Base-by-base conservation (phyloP, 2,113 vertebrate genomes). In the Piprites chloris region DNA sequence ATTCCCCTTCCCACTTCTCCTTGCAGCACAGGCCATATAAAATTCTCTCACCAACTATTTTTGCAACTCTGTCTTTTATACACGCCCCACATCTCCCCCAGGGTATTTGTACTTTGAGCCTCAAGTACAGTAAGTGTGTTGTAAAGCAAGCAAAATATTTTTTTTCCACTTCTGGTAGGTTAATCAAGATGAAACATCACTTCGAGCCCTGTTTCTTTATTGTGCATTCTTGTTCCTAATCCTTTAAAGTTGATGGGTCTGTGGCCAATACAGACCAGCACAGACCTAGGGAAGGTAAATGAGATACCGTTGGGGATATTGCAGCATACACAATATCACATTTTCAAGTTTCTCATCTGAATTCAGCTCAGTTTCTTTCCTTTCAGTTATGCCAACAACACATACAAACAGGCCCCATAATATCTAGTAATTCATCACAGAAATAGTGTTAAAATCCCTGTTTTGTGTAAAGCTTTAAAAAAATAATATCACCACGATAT, bases 291-390 rank as follows among this genome's bases (percentile, higher is more conserved):
- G 24, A 72, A 92, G 19, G 5, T 16, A 72, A 93, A 80, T 2
- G 5, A 59, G 35, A 75, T 19, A 27, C 9, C 12, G 3, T 0
- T 41, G 32, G 32, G 44, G 28, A 56, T 28, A 79, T 3, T 41
- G 37, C 20, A 85, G 37, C 12, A 32, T 79, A 28, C 77, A 71
- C 9, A 2, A n/a, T 4, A 55, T 4, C 17, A 41, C 3, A 12
- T 88, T 83, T 92, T 80, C 24, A 81, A 55, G 67, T 55, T 89
- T 75, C 27, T 68, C 20, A 49, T 87, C 75, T 87, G 22, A 87
- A 89, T 91, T 93, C 47, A 78, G 16, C 28, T 85, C 26, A 7
- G 22, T 33, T 42, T 46, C 58, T 39, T 61, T 58, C 49, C 22
- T 26, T 71, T 72, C 56, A 72, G 1, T 77, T 87, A 87, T 47